A percentile compares a stretch with the other conserved stretches of the same genome.
These are phyloP conservation scores for Syngnathus rostellatus DNA, from an alignment of 2,797 vertebrate species.

Conservation along the genomic window DNA sequence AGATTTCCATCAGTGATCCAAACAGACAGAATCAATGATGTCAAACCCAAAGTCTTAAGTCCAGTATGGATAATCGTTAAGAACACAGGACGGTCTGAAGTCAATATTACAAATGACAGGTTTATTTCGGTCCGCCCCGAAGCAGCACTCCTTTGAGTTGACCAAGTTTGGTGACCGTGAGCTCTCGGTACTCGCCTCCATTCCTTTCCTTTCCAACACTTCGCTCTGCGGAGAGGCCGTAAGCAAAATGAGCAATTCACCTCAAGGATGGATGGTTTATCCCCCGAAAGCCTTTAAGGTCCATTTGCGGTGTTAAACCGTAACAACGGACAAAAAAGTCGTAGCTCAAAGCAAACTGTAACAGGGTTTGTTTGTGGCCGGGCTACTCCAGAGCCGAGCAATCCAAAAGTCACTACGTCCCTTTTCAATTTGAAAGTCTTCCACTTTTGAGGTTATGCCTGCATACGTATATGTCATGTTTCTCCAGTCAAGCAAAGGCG, in stretches of 20 bases:
- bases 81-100: background rate
- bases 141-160: background rate
- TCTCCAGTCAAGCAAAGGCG: background rate
- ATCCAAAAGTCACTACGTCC: background rate
- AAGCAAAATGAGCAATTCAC: slow-evolving; percentile 47
- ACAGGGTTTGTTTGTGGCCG: background rate
- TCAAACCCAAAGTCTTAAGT: background rate
- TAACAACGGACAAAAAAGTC: slow-evolving; percentile 50
- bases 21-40: too few species aligned
- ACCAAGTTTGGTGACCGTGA: background rate
- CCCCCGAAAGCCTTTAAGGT: slow-evolving; percentile 60
- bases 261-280: slow-evolving; percentile 50
- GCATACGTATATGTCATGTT: background rate
- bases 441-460: background rate
- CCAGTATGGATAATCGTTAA: background rate
- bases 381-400: background rate
- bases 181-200: slow-evolving; percentile 4
- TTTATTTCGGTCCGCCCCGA: background rate
- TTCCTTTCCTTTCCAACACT: slow-evolving; percentile 7
- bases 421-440: background rate
- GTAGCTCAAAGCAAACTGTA: too few species aligned
- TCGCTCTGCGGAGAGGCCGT: slow-evolving; percentile 24
- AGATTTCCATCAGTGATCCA: background rate
- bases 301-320: slow-evolving; percentile 59
- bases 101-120: background rate